phyloP scores from a whole-genome alignment of 1,140 invertebrate genomes.

The Micrasema longulum region DNA sequence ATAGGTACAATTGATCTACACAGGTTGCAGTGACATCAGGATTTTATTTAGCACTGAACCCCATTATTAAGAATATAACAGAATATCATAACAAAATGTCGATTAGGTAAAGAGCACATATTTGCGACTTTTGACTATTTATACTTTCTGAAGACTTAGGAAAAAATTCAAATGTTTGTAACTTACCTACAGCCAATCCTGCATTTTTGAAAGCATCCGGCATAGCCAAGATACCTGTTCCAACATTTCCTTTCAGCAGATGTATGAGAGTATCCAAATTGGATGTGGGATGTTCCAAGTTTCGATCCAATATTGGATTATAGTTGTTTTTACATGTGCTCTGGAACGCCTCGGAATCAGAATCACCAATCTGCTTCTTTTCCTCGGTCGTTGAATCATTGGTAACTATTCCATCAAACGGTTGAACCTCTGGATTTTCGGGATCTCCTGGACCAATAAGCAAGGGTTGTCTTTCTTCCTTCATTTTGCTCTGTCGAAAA shows the following conservation, averaged over 20 bases:
- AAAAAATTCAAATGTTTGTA: constrained; percentile 2
- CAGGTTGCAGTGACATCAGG: too few relatives aligned
- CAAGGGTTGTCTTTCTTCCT: constrained; percentile 52
- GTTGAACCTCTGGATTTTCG: constrained; percentile 35
- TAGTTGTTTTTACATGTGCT: constrained; percentile 63
- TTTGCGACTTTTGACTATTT: neutral
- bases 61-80: too few relatives aligned
- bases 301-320: constrained; percentile 74
- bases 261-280: constrained; percentile 85
- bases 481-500: constrained; percentile 51
- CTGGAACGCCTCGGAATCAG: constrained; percentile 22
- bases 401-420: constrained; percentile 33
- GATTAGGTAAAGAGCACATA: neutral
- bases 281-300: constrained; percentile 81
- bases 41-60: too few relatives aligned
- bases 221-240: constrained; percentile 88
- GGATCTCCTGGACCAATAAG: constrained; percentile 45
- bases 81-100: too few relatives aligned
- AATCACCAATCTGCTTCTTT: constrained; percentile 31
- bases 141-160: neutral
- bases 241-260: constrained; percentile 85
- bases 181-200: constrained; percentile 77
- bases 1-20: too few relatives aligned
- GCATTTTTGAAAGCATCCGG: constrained; percentile 87
- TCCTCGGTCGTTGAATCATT: constrained; percentile 8